phyloP scores from a whole-genome alignment of 1,140 invertebrate genomes.

The Lamellibrachia luymesi region DNA sequence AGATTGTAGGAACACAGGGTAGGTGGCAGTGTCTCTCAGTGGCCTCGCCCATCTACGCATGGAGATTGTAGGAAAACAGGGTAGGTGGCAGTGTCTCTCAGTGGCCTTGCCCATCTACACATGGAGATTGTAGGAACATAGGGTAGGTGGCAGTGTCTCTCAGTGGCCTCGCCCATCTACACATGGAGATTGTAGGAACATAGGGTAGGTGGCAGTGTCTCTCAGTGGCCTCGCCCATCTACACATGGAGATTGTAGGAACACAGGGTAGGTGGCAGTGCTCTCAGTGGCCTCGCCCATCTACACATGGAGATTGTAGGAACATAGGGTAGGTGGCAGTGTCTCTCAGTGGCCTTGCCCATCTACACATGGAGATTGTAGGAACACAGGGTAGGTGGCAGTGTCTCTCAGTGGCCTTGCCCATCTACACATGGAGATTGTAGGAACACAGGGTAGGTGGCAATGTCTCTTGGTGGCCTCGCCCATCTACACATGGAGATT shows the following conservation, averaged over 20 bases:
- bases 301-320: not conserved
- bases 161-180: not conserved
- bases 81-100: not conserved
- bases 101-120: not conserved
- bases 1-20: not conserved
- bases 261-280: not conserved
- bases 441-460: not conserved
- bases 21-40: not conserved
- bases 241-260: not conserved
- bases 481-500: not conserved
- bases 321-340: not conserved
- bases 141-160: not conserved
- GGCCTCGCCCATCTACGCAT: not conserved
- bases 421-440: conserved; percentile 4
- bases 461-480: not conserved
- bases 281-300: not conserved
- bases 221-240: not conserved
- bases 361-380: not conserved
- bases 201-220: not conserved
- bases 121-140: not conserved
- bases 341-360: not conserved
- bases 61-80: not conserved
- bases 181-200: not conserved
- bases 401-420: not conserved
- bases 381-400: not conserved